Conservation (phyloP, 2,797 vertebrate species). For the Gymnoscopelus braueri region DNA sequence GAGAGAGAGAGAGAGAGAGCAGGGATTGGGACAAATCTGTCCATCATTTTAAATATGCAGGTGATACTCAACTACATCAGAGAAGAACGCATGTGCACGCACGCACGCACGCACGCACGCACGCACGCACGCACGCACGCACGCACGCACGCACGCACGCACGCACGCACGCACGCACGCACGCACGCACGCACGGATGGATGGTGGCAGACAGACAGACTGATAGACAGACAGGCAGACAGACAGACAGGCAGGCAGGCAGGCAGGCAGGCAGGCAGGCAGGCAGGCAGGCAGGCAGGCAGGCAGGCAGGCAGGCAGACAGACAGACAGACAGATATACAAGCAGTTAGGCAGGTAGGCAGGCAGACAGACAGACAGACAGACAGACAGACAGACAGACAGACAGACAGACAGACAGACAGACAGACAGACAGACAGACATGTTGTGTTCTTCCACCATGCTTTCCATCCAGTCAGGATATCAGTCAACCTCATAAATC, state of each 20-base stretch:
- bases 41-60: too few relatives aligned
- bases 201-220: conserved; percentile 6
- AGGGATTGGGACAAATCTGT: neutral
- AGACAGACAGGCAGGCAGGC: too few relatives aligned
- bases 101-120: conserved; percentile 24
- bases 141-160: conserved; percentile 11
- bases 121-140: conserved; percentile 46
- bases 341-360: conserved; percentile 15
- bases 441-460: conserved; percentile 58
- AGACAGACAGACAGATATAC: neutral
- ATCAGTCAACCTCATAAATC: too few relatives aligned
- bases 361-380: conserved; percentile 56
- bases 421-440: conserved; percentile 48
- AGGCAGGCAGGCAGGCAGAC: too few relatives aligned
- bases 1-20: conserved; percentile 61
- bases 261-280: too few relatives aligned
- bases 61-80: neutral
- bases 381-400: conserved; percentile 59
- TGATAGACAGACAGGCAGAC: too few relatives aligned
- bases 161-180: conserved; percentile 38
- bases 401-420: conserved; percentile 51
- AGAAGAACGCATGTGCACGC: conserved; percentile 12
- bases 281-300: too few relatives aligned
- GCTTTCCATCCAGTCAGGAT: neutral
- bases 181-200: conserved; percentile 33